Evolutionary conservation across 2,113 vertebrate genomes (phyloP).

Genomic region (Tricholaema leucomelas): DNA sequence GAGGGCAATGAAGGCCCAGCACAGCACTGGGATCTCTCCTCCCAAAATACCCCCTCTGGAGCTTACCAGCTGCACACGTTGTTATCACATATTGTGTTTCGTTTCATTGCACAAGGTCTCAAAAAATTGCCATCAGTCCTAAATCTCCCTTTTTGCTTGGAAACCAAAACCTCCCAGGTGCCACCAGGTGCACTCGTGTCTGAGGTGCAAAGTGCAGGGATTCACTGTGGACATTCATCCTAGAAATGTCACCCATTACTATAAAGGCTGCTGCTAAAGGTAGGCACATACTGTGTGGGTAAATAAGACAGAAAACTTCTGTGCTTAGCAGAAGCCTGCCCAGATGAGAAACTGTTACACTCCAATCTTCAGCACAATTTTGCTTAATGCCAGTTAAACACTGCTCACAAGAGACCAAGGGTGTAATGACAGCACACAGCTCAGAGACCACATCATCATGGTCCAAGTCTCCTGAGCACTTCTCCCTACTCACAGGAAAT

Average conservation of each 20-base stretch:
- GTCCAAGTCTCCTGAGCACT: not conserved
- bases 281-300: not conserved
- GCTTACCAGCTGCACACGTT: not conserved
- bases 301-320: not conserved
- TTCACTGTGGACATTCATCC: not conserved
- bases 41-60: not conserved
- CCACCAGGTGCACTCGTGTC: not conserved
- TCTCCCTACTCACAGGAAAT: not conserved
- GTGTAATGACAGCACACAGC: not conserved
- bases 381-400: not conserved
- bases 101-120: not conserved
- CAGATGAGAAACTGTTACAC: not conserved
- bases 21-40: not conserved
- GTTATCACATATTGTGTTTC: not conserved
- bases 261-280: not conserved
- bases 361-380: not conserved
- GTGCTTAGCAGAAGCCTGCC: not conserved
- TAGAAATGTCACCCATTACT: not conserved
- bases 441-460: not conserved
- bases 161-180: not conserved
- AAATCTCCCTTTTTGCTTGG: not conserved
- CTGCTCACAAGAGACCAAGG: not conserved
- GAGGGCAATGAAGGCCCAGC: not conserved
- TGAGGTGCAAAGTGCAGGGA: not conserved
- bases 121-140: not conserved